These are phyloP conservation scores for Misgurnus mizolepis DNA, from an alignment of 2,113 vertebrate species.

Conservation along the genomic window DNA sequence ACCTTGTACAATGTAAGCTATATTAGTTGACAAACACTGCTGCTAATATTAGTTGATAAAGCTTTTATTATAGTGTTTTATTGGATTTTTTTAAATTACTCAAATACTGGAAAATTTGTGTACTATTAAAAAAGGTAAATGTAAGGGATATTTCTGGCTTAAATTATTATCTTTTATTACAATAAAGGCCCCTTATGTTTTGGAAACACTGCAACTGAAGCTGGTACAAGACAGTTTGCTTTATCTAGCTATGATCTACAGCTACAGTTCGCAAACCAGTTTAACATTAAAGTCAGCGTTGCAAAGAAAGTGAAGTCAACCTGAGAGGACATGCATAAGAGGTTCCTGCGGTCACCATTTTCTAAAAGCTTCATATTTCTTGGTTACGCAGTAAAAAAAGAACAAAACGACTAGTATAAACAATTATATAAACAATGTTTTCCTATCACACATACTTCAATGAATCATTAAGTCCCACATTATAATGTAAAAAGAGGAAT, in stretches of 20 bases:
- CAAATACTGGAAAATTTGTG: neutral
- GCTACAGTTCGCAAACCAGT: constrained; percentile 24
- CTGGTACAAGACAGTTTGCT: constrained; percentile 4
- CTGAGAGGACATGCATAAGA: constrained; percentile 41
- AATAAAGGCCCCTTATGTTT: neutral
- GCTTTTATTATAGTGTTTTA: neutral
- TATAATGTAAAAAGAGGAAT: constrained; percentile 29
- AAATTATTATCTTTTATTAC: neutral
- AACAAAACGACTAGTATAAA: neutral
- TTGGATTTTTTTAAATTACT: neutral
- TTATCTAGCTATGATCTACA: neutral
- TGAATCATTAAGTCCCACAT: neutral
- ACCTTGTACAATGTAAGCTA: neutral
- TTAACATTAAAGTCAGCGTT: constrained; percentile 19
- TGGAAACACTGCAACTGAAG: neutral
- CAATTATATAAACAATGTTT: neutral
- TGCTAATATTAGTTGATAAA: neutral
- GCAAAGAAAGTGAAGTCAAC: constrained; percentile 25
- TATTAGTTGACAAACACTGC: neutral
- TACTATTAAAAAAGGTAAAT: neutral
- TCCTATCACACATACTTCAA: constrained; percentile 14
- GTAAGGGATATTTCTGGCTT: neutral
- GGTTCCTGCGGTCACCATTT: neutral
- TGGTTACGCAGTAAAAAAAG: neutral
- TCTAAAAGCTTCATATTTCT: neutral